Conservation (phyloP, 2,113 vertebrate species). For the Lepisosteus osseus region DNA sequence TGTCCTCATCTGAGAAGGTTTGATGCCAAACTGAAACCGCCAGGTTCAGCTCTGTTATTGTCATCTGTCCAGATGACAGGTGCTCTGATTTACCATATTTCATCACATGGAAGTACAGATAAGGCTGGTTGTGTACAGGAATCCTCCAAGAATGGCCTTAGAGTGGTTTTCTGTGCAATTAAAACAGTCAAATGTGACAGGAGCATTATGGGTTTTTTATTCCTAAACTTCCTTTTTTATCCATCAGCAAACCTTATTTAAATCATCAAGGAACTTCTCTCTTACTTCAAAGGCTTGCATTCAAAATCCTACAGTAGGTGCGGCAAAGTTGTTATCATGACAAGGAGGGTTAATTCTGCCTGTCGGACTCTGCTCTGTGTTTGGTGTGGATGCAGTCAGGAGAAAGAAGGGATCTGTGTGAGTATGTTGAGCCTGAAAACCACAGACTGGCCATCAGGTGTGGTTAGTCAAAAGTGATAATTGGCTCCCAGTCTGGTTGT, state of each 20-base stretch:
- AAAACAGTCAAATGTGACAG: slow-evolving; percentile 68
- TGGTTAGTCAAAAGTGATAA: slow-evolving; percentile 55
- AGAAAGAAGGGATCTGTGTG: not conserved
- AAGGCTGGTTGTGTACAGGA: slow-evolving; percentile 54
- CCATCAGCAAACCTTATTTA: too few relatives aligned
- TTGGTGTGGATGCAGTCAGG: too few relatives aligned
- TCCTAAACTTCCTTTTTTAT: too few relatives aligned
- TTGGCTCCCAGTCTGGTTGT: slow-evolving; percentile 48
- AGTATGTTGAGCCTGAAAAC: slow-evolving; percentile 6
- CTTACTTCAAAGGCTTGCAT: too few relatives aligned
- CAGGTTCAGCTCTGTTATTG: slow-evolving; percentile 66
- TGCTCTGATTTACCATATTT: slow-evolving; percentile 53
- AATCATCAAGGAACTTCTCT: too few relatives aligned
- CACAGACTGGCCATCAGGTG: slow-evolving; percentile 47
- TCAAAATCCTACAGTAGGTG: too few relatives aligned
- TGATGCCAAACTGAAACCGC: slow-evolving; percentile 63
- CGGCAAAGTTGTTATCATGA: too few relatives aligned
- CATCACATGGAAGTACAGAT: slow-evolving; percentile 52
- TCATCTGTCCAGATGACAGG: slow-evolving; percentile 48
- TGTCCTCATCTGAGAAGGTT: slow-evolving; percentile 68
- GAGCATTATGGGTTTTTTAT: not conserved
- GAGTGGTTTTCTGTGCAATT: slow-evolving; percentile 72
- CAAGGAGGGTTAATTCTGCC: too few relatives aligned
- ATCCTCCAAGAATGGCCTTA: slow-evolving; percentile 66
- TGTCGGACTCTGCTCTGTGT: too few relatives aligned